phyloP scores from a whole-genome alignment of 2,113 vertebrate species.

The Lichenostomus cassidix region DNA sequence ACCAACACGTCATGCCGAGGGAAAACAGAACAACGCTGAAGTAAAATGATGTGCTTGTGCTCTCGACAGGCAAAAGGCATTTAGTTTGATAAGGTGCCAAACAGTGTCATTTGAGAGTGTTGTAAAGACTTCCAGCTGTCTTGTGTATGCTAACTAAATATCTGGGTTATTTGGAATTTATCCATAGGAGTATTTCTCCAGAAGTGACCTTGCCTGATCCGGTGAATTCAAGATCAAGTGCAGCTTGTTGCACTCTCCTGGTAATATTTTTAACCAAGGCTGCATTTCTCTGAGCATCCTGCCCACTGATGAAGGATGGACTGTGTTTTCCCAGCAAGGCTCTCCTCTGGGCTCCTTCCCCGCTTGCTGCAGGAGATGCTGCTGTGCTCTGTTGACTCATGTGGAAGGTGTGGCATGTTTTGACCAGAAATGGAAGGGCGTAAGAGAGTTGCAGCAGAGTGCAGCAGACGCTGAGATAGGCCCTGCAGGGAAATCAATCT shows the following conservation, averaged over 20 bases:
- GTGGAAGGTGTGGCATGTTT: constrained; percentile 35
- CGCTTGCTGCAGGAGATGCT: not conserved
- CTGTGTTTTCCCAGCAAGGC: not conserved
- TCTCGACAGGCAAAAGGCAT: not conserved
- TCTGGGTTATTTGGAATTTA: not conserved
- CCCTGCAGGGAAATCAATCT: constrained; percentile 4
- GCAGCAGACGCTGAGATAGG: not conserved
- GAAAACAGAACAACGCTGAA: not conserved
- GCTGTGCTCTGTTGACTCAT: constrained; percentile 32
- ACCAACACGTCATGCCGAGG: not conserved
- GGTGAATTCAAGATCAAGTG: not conserved
- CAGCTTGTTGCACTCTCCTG: not conserved
- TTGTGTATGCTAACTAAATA: not conserved
- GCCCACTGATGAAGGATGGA: not conserved
- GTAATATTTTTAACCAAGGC: not conserved
- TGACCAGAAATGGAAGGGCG: not conserved
- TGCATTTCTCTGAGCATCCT: not conserved
- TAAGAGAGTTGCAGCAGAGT: not conserved
- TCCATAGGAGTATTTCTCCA: not conserved
- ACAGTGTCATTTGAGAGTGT: not conserved
- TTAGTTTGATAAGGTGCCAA: constrained; percentile 40
- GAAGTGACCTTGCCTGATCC: not conserved
- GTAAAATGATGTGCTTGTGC: not conserved
- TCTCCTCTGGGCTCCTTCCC: not conserved
- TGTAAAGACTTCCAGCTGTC: constrained; percentile 48